These are phyloP conservation scores for Pituophis catenifer DNA, from an alignment of 2,113 vertebrate genomes.

Conservation along the genomic window DNA sequence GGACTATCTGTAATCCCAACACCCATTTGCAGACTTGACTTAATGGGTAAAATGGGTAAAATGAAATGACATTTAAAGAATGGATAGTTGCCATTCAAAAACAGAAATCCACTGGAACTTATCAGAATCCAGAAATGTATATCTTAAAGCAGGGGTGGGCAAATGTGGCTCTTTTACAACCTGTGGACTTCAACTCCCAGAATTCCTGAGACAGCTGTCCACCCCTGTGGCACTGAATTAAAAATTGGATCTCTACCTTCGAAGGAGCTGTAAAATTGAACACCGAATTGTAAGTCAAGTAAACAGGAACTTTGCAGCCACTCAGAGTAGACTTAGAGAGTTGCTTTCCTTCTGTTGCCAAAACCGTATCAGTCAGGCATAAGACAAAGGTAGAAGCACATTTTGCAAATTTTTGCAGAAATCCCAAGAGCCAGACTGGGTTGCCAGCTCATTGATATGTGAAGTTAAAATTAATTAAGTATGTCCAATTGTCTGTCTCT, in stretches of 20 bases:
- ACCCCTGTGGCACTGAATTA: not conserved
- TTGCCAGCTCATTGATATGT: not conserved
- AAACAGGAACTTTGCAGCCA: not conserved
- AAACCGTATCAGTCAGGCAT: not conserved
- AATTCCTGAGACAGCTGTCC: too few species aligned
- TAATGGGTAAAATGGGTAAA: not conserved
- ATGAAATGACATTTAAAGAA: not conserved
- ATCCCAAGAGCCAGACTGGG: not conserved
- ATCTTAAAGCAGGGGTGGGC: too few species aligned
- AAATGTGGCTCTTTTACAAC: too few species aligned
- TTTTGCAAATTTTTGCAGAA: not conserved
- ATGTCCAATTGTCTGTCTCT: not conserved
- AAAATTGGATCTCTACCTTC: not conserved
- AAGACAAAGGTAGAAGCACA: not conserved
- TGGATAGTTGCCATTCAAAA: not conserved
- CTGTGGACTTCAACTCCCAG: too few species aligned
- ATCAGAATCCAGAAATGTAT: not conserved
- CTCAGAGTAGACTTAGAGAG: too few species aligned
- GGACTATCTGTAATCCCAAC: not conserved
- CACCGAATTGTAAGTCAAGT: not conserved
- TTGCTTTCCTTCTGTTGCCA: not conserved
- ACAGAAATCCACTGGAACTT: not conserved
- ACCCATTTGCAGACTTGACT: conserved; percentile 14
- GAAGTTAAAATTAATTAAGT: not conserved
- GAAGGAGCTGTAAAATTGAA: not conserved